phyloP scores from a whole-genome alignment of 2,888 invertebrate species.

The Heteromurus nitidus region DNA sequence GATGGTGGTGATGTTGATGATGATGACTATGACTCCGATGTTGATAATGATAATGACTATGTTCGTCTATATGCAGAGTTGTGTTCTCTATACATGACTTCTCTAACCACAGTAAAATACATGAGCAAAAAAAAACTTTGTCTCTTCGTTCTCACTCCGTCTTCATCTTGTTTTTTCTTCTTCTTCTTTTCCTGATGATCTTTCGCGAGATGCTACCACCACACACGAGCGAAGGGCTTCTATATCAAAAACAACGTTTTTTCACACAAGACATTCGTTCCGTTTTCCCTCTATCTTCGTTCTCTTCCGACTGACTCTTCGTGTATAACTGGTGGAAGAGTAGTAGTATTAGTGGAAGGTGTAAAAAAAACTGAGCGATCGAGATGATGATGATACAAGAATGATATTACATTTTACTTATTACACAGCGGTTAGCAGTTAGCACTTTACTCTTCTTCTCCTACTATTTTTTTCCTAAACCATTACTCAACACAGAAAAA shows the following conservation, averaged over 20 bases:
- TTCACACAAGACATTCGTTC: constrained; percentile 26
- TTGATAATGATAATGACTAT: constrained; percentile 24
- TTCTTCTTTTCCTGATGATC: too few relatives aligned
- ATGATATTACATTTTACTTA: constrained; percentile 52
- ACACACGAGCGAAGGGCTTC: background rate
- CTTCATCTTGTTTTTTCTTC: too few relatives aligned
- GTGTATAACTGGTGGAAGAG: constrained; percentile 34
- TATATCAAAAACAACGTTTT: constrained; percentile 3
- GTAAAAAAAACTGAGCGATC: constrained; percentile 29
- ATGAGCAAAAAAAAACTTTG: too few relatives aligned
- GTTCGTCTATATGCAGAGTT: background rate
- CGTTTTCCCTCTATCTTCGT: constrained; percentile 40
- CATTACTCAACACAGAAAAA: too few relatives aligned
- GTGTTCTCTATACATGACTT: background rate
- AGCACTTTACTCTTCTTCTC: constrained; percentile 27
- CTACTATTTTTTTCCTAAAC: too few relatives aligned
- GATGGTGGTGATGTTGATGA: constrained; percentile 34
- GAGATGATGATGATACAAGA: constrained; percentile 47
- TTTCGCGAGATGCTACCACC: background rate
- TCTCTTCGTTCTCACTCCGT: too few relatives aligned
- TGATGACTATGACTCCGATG: constrained; percentile 43
- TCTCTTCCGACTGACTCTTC: constrained; percentile 60
- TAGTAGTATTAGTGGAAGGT: constrained; percentile 52
- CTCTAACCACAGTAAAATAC: background rate
- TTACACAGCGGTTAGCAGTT: constrained; percentile 46